phyloP scores from a whole-genome alignment of 1,140 invertebrate genomes.

The Diplogasteroides magnus region DNA sequence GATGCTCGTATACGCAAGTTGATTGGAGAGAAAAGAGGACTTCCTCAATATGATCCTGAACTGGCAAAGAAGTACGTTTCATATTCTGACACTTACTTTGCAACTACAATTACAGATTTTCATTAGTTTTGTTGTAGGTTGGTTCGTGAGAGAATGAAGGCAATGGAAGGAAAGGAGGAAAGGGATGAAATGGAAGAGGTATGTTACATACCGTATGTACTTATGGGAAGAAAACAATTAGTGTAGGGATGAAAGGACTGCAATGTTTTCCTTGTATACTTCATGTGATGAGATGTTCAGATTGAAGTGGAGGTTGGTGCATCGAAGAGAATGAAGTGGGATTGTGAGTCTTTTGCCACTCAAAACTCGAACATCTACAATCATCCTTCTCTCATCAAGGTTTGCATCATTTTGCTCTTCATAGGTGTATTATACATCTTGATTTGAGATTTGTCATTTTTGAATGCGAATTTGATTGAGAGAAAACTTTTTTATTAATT shows the following conservation, averaged over 20 bases:
- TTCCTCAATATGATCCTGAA: slow-evolving; percentile 1
- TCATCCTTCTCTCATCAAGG: slow-evolving; percentile 67
- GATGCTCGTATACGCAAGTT: slow-evolving; percentile 20
- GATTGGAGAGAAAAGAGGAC: slow-evolving; percentile 1
- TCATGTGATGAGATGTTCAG: not conserved
- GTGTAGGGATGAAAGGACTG: too few species aligned
- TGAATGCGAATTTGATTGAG: too few species aligned
- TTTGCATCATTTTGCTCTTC: too few species aligned
- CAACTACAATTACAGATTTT: too few species aligned
- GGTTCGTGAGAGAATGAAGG: not conserved
- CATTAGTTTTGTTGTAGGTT: not conserved
- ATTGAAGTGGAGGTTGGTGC: slow-evolving; percentile 25
- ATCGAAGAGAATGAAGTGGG: slow-evolving; percentile 66
- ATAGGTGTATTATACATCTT: too few species aligned
- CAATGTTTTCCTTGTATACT: too few species aligned
- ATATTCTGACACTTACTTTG: too few species aligned
- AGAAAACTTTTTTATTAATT: too few species aligned
- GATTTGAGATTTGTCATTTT: too few species aligned
- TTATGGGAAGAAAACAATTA: too few species aligned
- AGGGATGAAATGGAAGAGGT: slow-evolving; percentile 28
- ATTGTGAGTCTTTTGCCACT: slow-evolving; percentile 77
- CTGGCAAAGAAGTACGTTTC: slow-evolving; percentile 3
- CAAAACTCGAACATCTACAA: slow-evolving; percentile 50
- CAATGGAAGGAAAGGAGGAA: slow-evolving; percentile 62
- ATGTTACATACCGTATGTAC: too few species aligned